A percentile compares a stretch with the other conserved stretches of the same genome.
phyloP scores from a whole-genome alignment of 2,888 invertebrate genomes.

The Cryptocephalus moraei region DNA sequence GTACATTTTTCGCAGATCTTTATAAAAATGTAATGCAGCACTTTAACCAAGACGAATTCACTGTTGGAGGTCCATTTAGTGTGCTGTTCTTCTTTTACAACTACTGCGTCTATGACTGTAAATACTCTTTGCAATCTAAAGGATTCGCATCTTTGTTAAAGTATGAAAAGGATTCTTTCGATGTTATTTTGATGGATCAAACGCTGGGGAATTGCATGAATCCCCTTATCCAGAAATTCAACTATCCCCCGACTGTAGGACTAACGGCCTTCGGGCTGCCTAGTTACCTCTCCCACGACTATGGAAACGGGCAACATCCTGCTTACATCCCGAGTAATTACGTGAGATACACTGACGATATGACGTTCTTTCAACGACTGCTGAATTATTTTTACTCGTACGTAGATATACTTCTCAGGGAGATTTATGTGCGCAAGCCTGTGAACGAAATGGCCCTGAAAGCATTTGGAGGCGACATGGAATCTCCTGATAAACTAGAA shows the following conservation, averaged over 20 bases:
- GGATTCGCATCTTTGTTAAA: slow-evolving; percentile 21
- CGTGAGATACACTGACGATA: slow-evolving; percentile 12
- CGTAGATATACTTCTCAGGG: slow-evolving; percentile 7
- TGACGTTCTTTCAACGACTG: slow-evolving; percentile 20
- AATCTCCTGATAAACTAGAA: slow-evolving; percentile 18
- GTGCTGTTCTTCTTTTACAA: slow-evolving; percentile 1
- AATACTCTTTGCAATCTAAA: slow-evolving; percentile 10
- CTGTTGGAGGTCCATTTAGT: neutral
- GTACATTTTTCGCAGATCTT: too few species aligned
- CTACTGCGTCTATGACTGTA: slow-evolving; percentile 1
- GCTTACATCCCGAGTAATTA: slow-evolving; percentile 19
- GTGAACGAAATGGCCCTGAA: slow-evolving; percentile 15
- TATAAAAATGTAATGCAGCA: neutral
- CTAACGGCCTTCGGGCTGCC: slow-evolving; percentile 15
- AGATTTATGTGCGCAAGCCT: slow-evolving; percentile 5
- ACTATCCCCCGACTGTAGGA: slow-evolving; percentile 13
- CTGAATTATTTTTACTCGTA: slow-evolving; percentile 14
- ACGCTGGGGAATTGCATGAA: slow-evolving; percentile 19
- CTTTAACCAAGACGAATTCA: neutral
- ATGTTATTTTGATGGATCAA: slow-evolving; percentile 25
- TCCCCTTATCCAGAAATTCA: slow-evolving; percentile 25
- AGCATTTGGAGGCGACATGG: slow-evolving; percentile 20
- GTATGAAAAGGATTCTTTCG: slow-evolving; percentile 26
- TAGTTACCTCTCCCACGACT: slow-evolving; percentile 12
- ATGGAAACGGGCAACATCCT: slow-evolving; percentile 19